Evolutionary conservation across 2,888 invertebrate species (phyloP).

Genomic region (Operophtera brumata): DNA sequence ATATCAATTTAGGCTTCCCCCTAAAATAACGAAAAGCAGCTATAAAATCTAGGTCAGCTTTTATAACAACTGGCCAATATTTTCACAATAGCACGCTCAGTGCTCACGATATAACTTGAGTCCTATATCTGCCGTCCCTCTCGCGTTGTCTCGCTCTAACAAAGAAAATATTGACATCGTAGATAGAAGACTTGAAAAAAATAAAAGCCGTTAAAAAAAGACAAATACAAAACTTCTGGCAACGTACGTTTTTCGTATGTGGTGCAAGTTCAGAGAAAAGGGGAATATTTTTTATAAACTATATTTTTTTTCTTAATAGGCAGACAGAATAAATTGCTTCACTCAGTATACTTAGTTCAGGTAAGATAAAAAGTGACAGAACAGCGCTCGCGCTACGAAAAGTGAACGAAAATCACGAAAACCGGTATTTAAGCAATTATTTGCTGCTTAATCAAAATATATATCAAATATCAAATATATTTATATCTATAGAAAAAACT

Average conservation of each 20-base stretch:
- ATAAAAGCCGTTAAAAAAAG: slow-evolving; percentile 8
- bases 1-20: too few species aligned
- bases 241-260: background rate
- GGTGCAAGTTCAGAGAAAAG: slow-evolving; percentile 1
- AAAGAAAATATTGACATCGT: slow-evolving; percentile 19
- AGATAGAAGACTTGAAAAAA: slow-evolving; percentile 17
- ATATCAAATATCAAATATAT: too few species aligned
- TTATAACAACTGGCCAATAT: background rate
- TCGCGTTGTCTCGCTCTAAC: slow-evolving; percentile 6
- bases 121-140: background rate
- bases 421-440: too few species aligned
- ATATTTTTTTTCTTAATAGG: background rate
- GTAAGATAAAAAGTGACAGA: too few species aligned
- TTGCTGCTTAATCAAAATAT: too few species aligned
- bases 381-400: too few species aligned
- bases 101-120: too few species aligned
- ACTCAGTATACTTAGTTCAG: too few species aligned
- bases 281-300: background rate
- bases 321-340: too few species aligned
- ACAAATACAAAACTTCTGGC: slow-evolving; percentile 13
- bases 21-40: background rate
- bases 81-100: background rate
- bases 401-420: too few species aligned
- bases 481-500: too few species aligned
- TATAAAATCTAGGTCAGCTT: background rate